Conservation (phyloP, 1,140 invertebrate genomes). For the Neodiprion virginianus region DNA sequence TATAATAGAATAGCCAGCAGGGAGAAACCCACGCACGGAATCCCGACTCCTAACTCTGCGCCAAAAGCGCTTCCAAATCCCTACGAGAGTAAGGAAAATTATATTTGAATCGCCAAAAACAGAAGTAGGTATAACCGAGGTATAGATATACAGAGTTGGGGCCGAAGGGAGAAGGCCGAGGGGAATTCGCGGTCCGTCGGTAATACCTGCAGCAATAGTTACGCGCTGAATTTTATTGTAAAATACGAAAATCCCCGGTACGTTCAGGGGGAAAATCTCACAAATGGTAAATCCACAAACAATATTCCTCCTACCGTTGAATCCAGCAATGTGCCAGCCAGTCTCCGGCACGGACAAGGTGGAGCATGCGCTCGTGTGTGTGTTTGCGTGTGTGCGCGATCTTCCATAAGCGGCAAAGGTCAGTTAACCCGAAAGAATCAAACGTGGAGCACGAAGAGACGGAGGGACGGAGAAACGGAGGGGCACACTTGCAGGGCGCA, state of each 20-base stretch:
- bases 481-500: background rate
- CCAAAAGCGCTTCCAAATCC: background rate
- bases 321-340: background rate
- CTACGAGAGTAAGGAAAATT: slow-evolving; percentile 1
- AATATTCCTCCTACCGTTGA: background rate
- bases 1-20: too few relatives aligned
- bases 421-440: background rate
- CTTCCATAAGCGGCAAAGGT: background rate
- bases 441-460: background rate
- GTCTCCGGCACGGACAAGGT: background rate
- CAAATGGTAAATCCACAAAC: slow-evolving; percentile 7
- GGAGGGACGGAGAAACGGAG: background rate
- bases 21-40: too few relatives aligned
- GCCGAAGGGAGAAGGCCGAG: background rate
- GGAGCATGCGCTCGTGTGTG: background rate
- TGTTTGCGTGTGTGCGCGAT: too few relatives aligned
- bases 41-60: too few relatives aligned
- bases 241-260: background rate
- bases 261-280: background rate
- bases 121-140: background rate
- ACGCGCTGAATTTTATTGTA: background rate
- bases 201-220: background rate
- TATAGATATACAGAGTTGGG: background rate
- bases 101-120: background rate
- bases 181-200: background rate